Conservation (phyloP, 2,113 vertebrate species). For the Stegostoma tigrinum region DNA sequence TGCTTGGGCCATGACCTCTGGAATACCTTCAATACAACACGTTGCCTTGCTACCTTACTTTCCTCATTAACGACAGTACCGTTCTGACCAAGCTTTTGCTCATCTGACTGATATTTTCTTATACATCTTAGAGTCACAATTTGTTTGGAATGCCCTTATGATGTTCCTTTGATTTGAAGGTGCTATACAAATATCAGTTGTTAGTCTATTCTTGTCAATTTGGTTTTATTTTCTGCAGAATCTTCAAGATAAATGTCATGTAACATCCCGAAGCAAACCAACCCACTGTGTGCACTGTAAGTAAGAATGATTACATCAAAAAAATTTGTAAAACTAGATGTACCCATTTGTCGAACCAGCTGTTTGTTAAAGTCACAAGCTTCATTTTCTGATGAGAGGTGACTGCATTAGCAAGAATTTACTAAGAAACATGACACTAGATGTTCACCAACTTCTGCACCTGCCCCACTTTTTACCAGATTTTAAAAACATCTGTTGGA, state of each 20-base stretch:
- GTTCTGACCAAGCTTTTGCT: no score
- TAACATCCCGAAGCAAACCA: constrained; percentile 64
- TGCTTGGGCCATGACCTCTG: no score
- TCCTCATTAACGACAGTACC: no score
- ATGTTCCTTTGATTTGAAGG: background rate
- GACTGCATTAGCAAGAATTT: background rate
- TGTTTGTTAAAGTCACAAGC: background rate
- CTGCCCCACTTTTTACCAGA: background rate
- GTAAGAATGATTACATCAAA: constrained; percentile 46
- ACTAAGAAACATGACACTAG: background rate
- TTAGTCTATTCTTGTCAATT: background rate
- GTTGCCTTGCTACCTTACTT: no score
- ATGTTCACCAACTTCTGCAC: background rate
- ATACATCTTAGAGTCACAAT: background rate
- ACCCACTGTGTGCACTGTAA: constrained; percentile 76
- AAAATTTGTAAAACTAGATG: background rate
- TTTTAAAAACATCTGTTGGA: background rate
- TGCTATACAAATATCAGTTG: background rate
- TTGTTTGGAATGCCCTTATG: background rate
- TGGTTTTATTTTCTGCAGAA: constrained; percentile 59
- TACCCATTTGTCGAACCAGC: background rate
- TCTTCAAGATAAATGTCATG: constrained; percentile 67
- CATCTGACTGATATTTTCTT: no score
- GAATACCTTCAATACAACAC: no score
- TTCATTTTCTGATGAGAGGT: background rate